Conservation (phyloP, 2,113 vertebrate genomes). For the Caretta caretta region DNA sequence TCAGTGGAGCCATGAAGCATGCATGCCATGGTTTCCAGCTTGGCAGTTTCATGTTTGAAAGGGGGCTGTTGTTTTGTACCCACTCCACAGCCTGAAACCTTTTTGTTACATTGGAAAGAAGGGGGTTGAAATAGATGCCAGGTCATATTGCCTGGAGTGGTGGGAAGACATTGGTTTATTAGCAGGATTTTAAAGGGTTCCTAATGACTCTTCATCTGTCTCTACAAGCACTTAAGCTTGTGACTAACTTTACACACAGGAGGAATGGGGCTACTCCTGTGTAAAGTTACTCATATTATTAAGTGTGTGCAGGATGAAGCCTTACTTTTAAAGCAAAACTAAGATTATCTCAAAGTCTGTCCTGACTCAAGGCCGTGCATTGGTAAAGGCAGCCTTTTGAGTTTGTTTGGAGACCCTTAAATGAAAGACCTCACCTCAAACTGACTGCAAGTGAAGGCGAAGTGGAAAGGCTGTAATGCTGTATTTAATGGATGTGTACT, state of each 20-base stretch:
- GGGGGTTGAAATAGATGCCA: not conserved
- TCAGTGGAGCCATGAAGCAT: accelerated
- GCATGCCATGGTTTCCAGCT: not conserved
- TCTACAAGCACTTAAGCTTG: accelerated
- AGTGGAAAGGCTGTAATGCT: not conserved
- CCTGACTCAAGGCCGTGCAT: accelerated
- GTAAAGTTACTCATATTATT: accelerated
- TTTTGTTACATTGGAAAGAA: not conserved
- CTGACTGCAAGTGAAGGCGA: not conserved
- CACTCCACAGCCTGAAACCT: accelerated
- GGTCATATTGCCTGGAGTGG: not conserved
- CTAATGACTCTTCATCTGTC: accelerated
- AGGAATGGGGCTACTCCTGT: accelerated
- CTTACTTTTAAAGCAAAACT: not conserved
- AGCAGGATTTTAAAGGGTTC: not conserved
- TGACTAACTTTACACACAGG: accelerated
- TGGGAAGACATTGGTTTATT: accelerated
- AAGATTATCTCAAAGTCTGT: accelerated
- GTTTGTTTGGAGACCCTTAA: not conserved
- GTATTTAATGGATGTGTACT: accelerated
- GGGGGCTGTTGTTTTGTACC: too few species aligned
- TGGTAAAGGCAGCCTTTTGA: not conserved
- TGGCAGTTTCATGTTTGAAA: not conserved
- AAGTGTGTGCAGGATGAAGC: accelerated
- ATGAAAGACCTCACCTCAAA: not conserved